phyloP scores from a whole-genome alignment of 2,797 vertebrate genomes.

The Hephaestus fuliginosus region DNA sequence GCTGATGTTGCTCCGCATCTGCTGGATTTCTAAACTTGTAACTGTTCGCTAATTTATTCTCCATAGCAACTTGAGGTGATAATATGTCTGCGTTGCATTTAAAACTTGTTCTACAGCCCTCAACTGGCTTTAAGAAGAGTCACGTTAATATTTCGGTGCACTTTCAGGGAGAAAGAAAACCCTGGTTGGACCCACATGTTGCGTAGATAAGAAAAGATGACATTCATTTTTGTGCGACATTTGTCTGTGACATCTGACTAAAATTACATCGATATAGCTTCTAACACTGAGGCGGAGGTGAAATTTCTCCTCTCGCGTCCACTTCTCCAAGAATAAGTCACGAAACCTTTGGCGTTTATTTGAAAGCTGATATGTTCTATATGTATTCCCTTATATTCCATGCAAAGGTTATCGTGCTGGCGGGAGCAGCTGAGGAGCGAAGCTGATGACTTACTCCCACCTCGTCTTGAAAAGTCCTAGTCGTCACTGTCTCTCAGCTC shows the following conservation, averaged over 20 bases:
- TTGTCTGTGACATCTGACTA: not conserved
- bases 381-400: conserved; percentile 23
- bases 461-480: not conserved
- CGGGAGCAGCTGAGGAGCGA: conserved; percentile 10
- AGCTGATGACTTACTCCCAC: conserved; percentile 46
- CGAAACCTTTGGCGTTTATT: not conserved
- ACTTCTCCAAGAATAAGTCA: not conserved
- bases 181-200: not conserved
- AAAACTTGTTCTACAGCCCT: not conserved
- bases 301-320: not conserved
- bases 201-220: not conserved
- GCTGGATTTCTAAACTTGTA: too few relatives aligned
- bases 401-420: conserved; percentile 19
- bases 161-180: not conserved
- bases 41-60: too few relatives aligned
- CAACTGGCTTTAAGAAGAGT: not conserved
- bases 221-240: conserved; percentile 1
- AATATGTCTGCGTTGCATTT: not conserved
- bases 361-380: not conserved
- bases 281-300: not conserved
- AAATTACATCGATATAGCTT: not conserved
- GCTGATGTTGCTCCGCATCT: too few relatives aligned
- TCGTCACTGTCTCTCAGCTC: conserved; percentile 22
- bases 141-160: not conserved
- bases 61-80: not conserved